phyloP scores from a whole-genome alignment of 2,888 invertebrate genomes.

The Noctua janthe region DNA sequence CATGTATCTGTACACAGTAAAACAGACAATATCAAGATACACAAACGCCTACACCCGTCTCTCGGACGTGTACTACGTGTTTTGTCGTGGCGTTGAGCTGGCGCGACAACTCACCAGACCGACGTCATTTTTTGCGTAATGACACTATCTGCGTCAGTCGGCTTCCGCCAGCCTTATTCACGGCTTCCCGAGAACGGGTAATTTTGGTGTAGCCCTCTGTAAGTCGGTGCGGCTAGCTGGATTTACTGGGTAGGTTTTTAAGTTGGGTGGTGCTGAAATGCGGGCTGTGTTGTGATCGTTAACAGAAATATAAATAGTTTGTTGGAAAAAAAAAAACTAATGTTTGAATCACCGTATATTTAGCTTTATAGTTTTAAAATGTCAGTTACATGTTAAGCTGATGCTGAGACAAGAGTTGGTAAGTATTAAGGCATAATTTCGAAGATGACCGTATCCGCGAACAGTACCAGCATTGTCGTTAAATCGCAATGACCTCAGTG shows the following conservation, averaged over 20 bases:
- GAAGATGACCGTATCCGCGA: not conserved
- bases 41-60: slow-evolving; percentile 25
- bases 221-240: slow-evolving; percentile 37
- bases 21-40: slow-evolving; percentile 32
- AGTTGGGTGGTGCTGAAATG: slow-evolving; percentile 1
- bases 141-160: slow-evolving; percentile 59
- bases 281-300: not conserved
- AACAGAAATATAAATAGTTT: not conserved
- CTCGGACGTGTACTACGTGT: slow-evolving; percentile 54
- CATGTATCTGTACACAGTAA: not conserved
- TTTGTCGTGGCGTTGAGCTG: slow-evolving; percentile 53
- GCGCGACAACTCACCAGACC: slow-evolving; percentile 48
- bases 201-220: slow-evolving; percentile 49
- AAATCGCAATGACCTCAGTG: not conserved
- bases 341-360: not conserved
- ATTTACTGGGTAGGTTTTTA: slow-evolving; percentile 45
- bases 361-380: not conserved
- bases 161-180: slow-evolving; percentile 63
- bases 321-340: not conserved
- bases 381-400: not conserved
- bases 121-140: slow-evolving; percentile 61
- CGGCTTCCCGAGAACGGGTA: slow-evolving; percentile 56
- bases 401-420: not conserved
- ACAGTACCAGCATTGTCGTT: not conserved
- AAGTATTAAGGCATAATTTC: not conserved